phyloP scores from a whole-genome alignment of 2,888 invertebrate genomes.

The Papilio elwesi region DNA sequence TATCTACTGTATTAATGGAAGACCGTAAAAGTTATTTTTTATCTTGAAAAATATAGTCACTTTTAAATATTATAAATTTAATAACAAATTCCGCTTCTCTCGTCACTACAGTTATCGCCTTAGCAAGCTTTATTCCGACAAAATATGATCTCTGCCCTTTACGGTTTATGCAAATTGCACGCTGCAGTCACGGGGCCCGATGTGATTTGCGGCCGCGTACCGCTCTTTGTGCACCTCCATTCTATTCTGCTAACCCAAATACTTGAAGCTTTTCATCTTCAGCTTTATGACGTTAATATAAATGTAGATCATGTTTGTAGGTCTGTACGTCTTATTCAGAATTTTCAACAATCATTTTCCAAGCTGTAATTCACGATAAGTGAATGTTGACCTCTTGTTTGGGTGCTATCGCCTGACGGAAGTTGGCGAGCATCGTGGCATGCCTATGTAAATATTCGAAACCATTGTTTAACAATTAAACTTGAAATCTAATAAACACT shows the following conservation, averaged over 20 bases:
- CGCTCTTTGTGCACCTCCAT: conserved; percentile 14
- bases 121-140: conserved; percentile 22
- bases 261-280: neutral
- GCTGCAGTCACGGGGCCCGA: conserved; percentile 21
- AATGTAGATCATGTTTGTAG: conserved; percentile 17
- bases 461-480: too few species aligned
- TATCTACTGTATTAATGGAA: too few species aligned
- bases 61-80: too few species aligned
- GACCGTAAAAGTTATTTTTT: too few species aligned
- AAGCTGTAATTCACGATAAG: neutral
- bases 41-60: too few species aligned
- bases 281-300: neutral
- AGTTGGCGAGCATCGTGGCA: too few species aligned
- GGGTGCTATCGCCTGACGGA: too few species aligned
- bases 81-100: conserved; percentile 6
- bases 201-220: conserved; percentile 23
- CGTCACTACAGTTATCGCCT: neutral
- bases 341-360: neutral
- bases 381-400: too few species aligned
- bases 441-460: too few species aligned
- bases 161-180: conserved; percentile 35
- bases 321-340: neutral
- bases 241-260: conserved; percentile 1
- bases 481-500: too few species aligned
- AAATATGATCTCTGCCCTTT: conserved; percentile 39